Evolutionary conservation across 2,888 invertebrate species (phyloP).

Genomic region (Conops quadrifasciatus): DNA sequence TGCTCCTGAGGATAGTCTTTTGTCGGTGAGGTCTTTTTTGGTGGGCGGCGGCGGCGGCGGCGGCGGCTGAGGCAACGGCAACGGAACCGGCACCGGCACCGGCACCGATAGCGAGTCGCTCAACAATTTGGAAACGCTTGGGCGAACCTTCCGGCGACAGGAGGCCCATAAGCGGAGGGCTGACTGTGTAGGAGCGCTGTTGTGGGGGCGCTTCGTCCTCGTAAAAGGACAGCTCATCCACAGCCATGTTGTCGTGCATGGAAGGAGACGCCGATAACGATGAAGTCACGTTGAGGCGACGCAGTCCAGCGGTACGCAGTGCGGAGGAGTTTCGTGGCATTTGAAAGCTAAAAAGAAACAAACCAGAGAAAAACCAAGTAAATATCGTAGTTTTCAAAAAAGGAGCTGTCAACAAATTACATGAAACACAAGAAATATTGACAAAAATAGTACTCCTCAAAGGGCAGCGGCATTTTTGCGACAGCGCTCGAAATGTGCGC

Average conservation of each 20-base stretch:
- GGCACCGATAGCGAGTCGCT: constrained; percentile 35
- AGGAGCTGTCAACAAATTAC: constrained; percentile 21
- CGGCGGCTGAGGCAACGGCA: constrained; percentile 18
- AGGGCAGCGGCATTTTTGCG: constrained; percentile 27
- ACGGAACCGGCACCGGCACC: background rate
- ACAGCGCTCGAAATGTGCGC: constrained; percentile 38
- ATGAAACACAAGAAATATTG: constrained; percentile 34
- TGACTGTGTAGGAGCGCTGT: constrained; percentile 47
- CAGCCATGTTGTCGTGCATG: constrained; percentile 50
- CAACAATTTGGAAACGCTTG: constrained; percentile 58
- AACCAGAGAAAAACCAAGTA: constrained; percentile 3
- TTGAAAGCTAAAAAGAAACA: constrained; percentile 44
- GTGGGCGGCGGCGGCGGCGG: constrained; percentile 28
- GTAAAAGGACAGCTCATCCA: constrained; percentile 63
- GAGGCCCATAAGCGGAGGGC: constrained; percentile 55
- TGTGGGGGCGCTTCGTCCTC: constrained; percentile 50
- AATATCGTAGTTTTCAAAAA: background rate
- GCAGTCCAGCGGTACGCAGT: constrained; percentile 10
- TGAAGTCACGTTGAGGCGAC: constrained; percentile 46
- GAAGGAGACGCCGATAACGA: constrained; percentile 13
- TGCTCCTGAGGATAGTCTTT: constrained; percentile 36
- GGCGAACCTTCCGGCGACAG: constrained; percentile 63
- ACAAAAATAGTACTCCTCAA: constrained; percentile 22
- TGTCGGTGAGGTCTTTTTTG: constrained; percentile 49
- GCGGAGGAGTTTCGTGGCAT: constrained; percentile 25